Conservation (phyloP, 2,113 vertebrate genomes). For the Siniperca knerii region DNA sequence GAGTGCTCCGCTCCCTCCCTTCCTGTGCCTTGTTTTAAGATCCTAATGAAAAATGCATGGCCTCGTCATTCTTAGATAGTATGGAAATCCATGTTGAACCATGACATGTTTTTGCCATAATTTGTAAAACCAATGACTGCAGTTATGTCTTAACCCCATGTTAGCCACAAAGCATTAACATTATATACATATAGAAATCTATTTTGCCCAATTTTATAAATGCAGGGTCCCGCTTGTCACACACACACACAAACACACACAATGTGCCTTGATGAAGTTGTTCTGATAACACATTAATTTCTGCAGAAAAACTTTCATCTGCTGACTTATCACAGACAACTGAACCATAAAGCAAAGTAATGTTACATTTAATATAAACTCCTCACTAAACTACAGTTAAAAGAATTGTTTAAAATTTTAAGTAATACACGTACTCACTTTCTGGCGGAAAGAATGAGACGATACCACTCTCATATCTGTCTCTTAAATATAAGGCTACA, state of each 20-base stretch:
- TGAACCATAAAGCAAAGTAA: constrained; percentile 6
- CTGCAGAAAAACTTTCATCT: constrained; percentile 41
- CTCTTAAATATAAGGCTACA: background rate
- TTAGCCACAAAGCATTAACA: constrained; percentile 45
- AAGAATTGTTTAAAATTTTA: background rate
- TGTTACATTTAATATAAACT: constrained; percentile 12
- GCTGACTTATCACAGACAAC: constrained; percentile 25
- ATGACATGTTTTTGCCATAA: constrained; percentile 56
- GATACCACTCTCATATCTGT: background rate
- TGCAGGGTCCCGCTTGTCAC: constrained; percentile 54
- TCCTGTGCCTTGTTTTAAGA: constrained; percentile 86
- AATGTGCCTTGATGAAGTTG: constrained; percentile 80
- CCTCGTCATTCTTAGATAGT: constrained; percentile 69
- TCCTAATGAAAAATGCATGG: constrained; percentile 85
- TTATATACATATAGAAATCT: constrained; percentile 44
- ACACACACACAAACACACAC: constrained; percentile 62
- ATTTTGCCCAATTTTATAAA: constrained; percentile 65
- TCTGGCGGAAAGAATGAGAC: background rate
- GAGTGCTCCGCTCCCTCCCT: constrained; percentile 74
- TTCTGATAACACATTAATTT: constrained; percentile 59
- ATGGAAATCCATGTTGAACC: constrained; percentile 64
- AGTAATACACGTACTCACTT: background rate
- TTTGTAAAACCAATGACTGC: constrained; percentile 62
- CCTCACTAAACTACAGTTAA: background rate
- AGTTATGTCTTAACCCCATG: constrained; percentile 46